Conservation (phyloP, 2,888 invertebrate species). For the Rhingia campestris region DNA sequence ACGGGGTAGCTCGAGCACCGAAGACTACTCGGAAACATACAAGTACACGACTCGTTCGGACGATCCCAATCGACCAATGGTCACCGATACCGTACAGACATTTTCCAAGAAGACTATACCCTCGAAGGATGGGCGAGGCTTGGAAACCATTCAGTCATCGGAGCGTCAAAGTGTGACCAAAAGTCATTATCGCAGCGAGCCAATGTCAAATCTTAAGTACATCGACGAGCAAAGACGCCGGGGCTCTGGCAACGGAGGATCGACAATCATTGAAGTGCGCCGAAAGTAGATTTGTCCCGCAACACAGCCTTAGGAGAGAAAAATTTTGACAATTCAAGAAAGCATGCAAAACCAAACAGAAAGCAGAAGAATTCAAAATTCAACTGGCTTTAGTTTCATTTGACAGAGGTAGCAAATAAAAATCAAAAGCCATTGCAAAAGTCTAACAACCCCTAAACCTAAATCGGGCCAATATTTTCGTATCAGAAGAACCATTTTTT, state of each 20-base stretch:
- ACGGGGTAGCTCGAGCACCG: constrained; percentile 87
- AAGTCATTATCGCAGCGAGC: constrained; percentile 84
- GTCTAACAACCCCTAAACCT: constrained; percentile 20
- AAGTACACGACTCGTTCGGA: constrained; percentile 87
- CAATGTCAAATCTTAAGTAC: constrained; percentile 84
- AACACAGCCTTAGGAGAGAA: constrained; percentile 39
- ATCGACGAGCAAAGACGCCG: constrained; percentile 84
- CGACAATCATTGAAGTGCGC: constrained; percentile 86
- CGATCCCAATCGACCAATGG: constrained; percentile 87
- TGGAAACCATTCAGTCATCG: constrained; percentile 88
- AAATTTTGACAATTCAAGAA: constrained; percentile 51
- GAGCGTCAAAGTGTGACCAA: constrained; percentile 89
- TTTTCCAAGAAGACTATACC: constrained; percentile 88
- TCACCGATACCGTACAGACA: constrained; percentile 88
- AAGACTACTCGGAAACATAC: constrained; percentile 89
- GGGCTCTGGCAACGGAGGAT: constrained; percentile 80
- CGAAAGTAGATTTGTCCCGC: constrained; percentile 76
- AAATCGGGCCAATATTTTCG: constrained; percentile 13
- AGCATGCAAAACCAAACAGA: constrained; percentile 58
- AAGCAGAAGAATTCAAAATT: constrained; percentile 71
- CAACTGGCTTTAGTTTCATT: constrained; percentile 82
- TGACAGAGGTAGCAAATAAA: constrained; percentile 82
- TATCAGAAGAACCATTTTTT: constrained; percentile 22
- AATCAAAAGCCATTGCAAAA: constrained; percentile 78
- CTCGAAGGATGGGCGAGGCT: constrained; percentile 85